phyloP scores from a whole-genome alignment of 2,797 vertebrate genomes.

The Hypotaenidia okinawae region DNA sequence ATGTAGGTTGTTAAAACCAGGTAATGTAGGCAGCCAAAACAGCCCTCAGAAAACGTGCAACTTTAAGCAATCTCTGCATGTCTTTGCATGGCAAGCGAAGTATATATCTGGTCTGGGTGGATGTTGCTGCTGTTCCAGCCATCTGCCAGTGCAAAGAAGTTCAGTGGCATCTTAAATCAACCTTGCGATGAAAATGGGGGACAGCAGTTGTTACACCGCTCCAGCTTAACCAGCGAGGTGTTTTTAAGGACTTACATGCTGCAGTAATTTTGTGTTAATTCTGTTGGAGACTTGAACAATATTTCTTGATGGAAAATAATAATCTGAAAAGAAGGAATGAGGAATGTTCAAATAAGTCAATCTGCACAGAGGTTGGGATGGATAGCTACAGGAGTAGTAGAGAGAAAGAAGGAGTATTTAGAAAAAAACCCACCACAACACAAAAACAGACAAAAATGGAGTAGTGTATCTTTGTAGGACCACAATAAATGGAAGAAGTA shows the following conservation, averaged over 20 bases:
- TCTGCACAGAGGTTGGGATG: neutral
- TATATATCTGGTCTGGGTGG: neutral
- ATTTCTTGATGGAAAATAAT: neutral
- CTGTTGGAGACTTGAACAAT: neutral
- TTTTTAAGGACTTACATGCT: neutral
- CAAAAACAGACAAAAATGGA: neutral
- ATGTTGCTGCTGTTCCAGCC: neutral
- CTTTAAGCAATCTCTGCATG: neutral
- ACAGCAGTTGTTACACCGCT: neutral
- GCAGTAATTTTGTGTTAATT: neutral
- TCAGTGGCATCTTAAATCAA: neutral
- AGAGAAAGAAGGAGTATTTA: neutral
- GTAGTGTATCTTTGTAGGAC: neutral
- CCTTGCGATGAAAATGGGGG: accelerated
- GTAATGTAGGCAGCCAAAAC: neutral
- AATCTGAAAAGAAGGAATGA: neutral
- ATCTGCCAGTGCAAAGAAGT: neutral
- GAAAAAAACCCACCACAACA: neutral
- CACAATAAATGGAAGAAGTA: neutral
- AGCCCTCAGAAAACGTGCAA: neutral
- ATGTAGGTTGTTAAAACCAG: neutral
- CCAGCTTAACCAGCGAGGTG: neutral
- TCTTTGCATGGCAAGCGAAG: neutral
- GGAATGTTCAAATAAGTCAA: neutral
- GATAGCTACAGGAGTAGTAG: neutral